Conservation (phyloP, 1,140 invertebrate species). For the Zaprionus nigranus region DNA sequence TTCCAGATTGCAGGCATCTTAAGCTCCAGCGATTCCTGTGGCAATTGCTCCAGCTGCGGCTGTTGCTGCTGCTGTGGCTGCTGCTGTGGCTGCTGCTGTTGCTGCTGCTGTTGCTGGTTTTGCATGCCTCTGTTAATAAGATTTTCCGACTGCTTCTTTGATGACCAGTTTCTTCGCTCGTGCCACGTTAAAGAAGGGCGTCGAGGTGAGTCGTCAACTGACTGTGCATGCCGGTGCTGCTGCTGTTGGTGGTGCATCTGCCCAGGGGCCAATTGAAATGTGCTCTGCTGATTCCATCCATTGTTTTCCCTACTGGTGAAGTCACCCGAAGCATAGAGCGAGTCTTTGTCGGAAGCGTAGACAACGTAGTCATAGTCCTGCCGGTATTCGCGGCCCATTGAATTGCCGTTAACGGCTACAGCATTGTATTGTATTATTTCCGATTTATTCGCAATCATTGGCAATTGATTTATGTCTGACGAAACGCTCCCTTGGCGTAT, state of each 20-base stretch:
- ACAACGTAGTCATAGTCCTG: constrained; percentile 47
- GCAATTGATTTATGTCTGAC: constrained; percentile 73
- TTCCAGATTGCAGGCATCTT: constrained; percentile 28
- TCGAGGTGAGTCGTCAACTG: constrained; percentile 5
- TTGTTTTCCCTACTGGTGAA: constrained; percentile 42
- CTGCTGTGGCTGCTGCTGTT: constrained; percentile 33
- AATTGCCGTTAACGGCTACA: constrained; percentile 35
- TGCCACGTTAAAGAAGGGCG: constrained; percentile 27
- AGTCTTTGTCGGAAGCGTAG: constrained; percentile 16
- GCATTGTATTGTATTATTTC: constrained; percentile 72
- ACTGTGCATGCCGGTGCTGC: neutral
- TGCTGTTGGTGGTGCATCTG: constrained; percentile 19
- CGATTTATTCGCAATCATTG: constrained; percentile 76
- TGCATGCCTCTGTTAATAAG: constrained; percentile 70
- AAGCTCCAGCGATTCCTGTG: constrained; percentile 51
- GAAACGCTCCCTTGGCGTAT: constrained; percentile 10
- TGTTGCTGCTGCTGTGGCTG: constrained; percentile 21
- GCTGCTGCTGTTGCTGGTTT: constrained; percentile 35
- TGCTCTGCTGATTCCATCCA: constrained; percentile 47
- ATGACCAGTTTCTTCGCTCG: constrained; percentile 62
- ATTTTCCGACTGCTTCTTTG: constrained; percentile 74
- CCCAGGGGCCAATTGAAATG: constrained; percentile 58
- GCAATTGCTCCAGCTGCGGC: constrained; percentile 8
- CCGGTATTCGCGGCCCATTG: constrained; percentile 26
- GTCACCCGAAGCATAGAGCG: constrained; percentile 20